Evolutionary conservation across 1,140 invertebrate species (phyloP).

Genomic region (Scaptomyza pallida): DNA sequence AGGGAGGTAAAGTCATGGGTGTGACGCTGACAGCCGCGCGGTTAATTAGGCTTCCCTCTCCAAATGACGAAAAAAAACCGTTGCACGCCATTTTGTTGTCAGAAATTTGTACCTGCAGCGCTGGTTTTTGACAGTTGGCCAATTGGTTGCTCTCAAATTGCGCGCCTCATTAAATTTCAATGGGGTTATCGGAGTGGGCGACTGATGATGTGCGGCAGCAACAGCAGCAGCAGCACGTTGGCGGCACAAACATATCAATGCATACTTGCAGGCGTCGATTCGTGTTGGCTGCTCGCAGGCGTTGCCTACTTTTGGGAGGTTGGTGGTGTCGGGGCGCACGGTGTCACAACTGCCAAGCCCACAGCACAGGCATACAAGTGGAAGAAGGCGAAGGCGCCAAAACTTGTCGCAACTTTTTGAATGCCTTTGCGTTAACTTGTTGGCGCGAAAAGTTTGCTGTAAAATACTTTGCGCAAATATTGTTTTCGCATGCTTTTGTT

Average conservation of each 20-base stretch:
- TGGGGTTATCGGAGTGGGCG: constrained; percentile 13
- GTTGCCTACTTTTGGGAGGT: constrained; percentile 57
- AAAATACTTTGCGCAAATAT: constrained; percentile 80
- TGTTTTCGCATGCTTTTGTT: constrained; percentile 79
- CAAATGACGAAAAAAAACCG: constrained; percentile 9
- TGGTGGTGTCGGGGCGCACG: constrained; percentile 12
- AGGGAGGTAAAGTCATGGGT: constrained; percentile 20
- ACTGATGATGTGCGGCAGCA: constrained; percentile 14
- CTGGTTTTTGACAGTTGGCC: constrained; percentile 66
- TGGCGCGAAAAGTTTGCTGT: constrained; percentile 75
- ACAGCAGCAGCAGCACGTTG: too few relatives aligned
- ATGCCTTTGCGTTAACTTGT: constrained; percentile 78
- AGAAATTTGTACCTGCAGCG: constrained; percentile 38
- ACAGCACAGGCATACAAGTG: constrained; percentile 9
- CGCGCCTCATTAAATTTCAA: constrained; percentile 66
- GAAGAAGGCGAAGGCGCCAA: constrained; percentile 16
- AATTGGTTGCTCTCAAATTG: constrained; percentile 51
- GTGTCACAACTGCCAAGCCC: constrained; percentile 13
- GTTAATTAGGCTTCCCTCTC: constrained; percentile 53
- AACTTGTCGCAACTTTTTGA: constrained; percentile 77
- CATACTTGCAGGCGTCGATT: constrained; percentile 42
- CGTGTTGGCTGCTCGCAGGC: neutral
- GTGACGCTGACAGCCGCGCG: constrained; percentile 27
- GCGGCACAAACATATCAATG: constrained; percentile 16
- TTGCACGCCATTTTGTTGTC: constrained; percentile 66